phyloP scores from a whole-genome alignment of 2,113 vertebrate genomes.

The Lasiurus cinereus region DNA sequence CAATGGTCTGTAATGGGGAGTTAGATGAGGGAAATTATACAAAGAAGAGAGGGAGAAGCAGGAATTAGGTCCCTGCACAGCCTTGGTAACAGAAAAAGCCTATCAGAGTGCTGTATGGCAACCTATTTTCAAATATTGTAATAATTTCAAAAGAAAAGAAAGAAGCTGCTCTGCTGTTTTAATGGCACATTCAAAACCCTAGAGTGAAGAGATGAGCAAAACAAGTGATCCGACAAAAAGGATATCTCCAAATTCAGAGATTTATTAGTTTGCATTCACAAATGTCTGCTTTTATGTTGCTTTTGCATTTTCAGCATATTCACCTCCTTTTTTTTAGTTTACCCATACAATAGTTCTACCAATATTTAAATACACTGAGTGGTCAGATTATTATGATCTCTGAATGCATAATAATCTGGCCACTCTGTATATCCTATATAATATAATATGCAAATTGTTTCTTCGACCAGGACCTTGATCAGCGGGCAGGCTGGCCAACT shows the following conservation, averaged over 20 bases:
- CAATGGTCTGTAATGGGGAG: not conserved
- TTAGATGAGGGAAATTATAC: conserved; percentile 36
- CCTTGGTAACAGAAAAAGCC: not conserved
- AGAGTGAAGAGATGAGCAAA: conserved; percentile 16
- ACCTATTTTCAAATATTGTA: conserved; percentile 47
- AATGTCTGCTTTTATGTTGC: conserved; percentile 32
- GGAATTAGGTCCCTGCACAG: not conserved
- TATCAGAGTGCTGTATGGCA: not conserved
- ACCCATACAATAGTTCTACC: not conserved
- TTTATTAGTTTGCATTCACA: conserved; percentile 24
- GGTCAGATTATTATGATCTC: too few relatives aligned
- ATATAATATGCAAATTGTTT: too few relatives aligned
- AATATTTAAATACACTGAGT: not conserved
- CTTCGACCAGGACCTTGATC: too few relatives aligned
- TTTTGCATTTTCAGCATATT: conserved; percentile 46
- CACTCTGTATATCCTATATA: too few relatives aligned
- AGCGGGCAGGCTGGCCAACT: too few relatives aligned
- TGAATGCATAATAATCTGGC: too few relatives aligned
- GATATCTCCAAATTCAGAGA: not conserved
- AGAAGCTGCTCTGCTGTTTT: not conserved
- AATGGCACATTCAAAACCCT: not conserved
- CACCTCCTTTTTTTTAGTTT: conserved; percentile 28
- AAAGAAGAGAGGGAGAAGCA: not conserved
- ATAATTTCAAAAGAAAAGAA: conserved; percentile 57
- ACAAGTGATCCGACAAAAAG: conserved; percentile 53